phyloP scores from a whole-genome alignment of 1,140 invertebrate genomes.

The Pseudomyrmex concolor region DNA sequence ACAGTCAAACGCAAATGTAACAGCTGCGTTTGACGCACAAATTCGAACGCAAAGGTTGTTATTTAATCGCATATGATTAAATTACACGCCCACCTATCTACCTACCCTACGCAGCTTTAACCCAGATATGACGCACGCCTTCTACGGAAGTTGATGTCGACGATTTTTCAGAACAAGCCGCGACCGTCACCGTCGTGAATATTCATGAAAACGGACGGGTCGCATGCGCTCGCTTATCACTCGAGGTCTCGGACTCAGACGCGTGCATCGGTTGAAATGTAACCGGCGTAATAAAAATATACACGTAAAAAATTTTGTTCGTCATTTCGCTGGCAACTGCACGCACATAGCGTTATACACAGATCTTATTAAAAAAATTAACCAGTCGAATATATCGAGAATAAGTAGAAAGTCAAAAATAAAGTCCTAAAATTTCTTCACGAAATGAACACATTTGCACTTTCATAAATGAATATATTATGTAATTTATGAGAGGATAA shows the following conservation, averaged over 20 bases:
- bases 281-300: not conserved
- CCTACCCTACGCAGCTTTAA: conserved; percentile 6
- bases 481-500: too few relatives aligned
- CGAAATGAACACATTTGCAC: too few relatives aligned
- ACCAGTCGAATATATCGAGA: too few relatives aligned
- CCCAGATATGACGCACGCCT: not conserved
- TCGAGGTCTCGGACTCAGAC: not conserved
- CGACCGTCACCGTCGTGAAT: conserved; percentile 41
- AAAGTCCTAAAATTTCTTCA: too few relatives aligned
- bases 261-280: not conserved
- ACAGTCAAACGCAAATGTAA: not conserved
- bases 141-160: conserved; percentile 31
- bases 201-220: conserved; percentile 54
- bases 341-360: too few relatives aligned
- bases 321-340: conserved; percentile 14
- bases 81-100: not conserved
- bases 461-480: not conserved
- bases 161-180: conserved; percentile 61
- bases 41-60: not conserved
- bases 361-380: too few relatives aligned
- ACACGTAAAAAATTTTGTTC: not conserved
- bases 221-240: conserved; percentile 29
- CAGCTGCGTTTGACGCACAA: conserved; percentile 19
- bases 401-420: too few relatives aligned
- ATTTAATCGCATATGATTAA: conserved; percentile 29